Evolutionary conservation across 2,113 vertebrate genomes (phyloP).

Genomic region (cat (Felis catus)): DNA sequence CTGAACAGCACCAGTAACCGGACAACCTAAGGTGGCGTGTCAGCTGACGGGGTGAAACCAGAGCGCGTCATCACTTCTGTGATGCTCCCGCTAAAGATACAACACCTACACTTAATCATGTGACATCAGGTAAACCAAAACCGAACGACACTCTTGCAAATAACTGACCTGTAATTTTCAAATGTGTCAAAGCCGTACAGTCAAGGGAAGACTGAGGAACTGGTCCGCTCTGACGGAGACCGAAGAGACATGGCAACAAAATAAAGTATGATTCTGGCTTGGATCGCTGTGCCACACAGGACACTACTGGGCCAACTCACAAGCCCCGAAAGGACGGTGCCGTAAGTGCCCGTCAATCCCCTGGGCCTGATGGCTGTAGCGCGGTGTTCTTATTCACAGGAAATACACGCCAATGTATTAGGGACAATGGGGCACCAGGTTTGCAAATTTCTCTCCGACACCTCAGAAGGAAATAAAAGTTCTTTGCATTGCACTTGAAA

Average conservation of each 20-base stretch:
- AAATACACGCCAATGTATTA: not conserved
- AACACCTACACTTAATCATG: not conserved
- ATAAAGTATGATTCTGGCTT: not conserved
- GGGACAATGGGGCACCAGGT: not conserved
- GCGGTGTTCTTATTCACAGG: not conserved
- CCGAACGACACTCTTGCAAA: not conserved
- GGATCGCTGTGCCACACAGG: not conserved
- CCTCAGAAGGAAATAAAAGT: not conserved
- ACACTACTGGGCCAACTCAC: not conserved
- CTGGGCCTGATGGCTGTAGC: not conserved
- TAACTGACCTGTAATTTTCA: not conserved
- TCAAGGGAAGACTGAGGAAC: not conserved
- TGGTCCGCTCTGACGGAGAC: not conserved
- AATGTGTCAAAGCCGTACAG: not conserved
- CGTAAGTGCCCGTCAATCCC: not conserved
- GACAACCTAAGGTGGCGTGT: not conserved
- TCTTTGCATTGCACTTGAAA: not conserved
- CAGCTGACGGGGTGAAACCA: not conserved
- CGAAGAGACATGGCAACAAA: not conserved
- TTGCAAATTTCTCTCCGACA: not conserved
- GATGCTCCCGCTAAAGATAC: not conserved
- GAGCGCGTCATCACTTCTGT: not conserved
- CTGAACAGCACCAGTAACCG: not conserved
- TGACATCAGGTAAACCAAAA: not conserved
- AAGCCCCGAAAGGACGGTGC: not conserved